These are phyloP conservation scores for Rhinatrema bivittatum DNA, from an alignment of 2,797 vertebrate species.

Conservation along the genomic window DNA sequence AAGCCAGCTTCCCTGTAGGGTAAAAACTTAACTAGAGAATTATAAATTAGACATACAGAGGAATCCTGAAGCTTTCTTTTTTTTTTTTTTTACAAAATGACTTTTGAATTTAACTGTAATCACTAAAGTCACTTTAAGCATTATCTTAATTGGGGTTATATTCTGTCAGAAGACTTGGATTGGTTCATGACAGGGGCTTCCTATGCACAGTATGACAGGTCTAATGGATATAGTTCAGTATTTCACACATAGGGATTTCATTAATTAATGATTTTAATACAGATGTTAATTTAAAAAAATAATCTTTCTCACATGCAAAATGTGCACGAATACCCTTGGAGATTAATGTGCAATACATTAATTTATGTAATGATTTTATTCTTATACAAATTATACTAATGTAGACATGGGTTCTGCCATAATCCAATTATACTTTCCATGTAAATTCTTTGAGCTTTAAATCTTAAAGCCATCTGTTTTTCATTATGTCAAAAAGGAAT, in stretches of 20 bases:
- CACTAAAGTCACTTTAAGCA: slow-evolving; percentile 2
- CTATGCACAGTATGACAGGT: no score
- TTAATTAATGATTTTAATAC: background rate
- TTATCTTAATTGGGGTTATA: slow-evolving; percentile 3
- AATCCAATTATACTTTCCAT: slow-evolving; percentile 9
- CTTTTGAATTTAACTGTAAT: no score
- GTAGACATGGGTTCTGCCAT: slow-evolving; percentile 13
- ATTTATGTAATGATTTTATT: slow-evolving; percentile 19
- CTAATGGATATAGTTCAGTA: background rate
- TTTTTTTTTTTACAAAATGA: no score
- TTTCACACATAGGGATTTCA: slow-evolving; percentile 6
- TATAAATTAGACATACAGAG: no score
- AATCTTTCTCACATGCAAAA: background rate
- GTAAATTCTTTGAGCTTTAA: slow-evolving; percentile 4
- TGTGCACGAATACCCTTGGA: slow-evolving; percentile 8
- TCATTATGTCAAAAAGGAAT: no score
- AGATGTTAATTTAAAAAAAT: background rate
- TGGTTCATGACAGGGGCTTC: background rate
- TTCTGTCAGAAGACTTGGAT: background rate
- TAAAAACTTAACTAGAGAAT: no score
- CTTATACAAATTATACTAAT: slow-evolving; percentile 20
- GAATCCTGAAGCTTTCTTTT: no score
- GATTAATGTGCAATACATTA: slow-evolving; percentile 1
- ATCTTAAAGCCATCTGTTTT: slow-evolving; percentile 18
- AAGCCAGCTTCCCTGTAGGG: no score